Evolutionary conservation across 2,888 invertebrate genomes (phyloP).

Genomic region (Diaperis boleti): DNA sequence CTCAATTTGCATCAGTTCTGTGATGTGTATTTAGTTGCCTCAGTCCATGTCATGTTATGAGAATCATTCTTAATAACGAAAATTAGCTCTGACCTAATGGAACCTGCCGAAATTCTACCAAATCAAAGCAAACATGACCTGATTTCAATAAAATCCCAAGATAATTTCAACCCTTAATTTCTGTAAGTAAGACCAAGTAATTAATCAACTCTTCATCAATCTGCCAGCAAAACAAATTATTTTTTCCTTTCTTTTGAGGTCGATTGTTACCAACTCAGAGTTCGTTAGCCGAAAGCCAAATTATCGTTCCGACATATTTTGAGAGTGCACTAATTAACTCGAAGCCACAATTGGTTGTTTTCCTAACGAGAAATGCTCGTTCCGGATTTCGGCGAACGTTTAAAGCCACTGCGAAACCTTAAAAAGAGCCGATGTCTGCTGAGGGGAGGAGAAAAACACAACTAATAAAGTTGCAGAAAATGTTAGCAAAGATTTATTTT

Average conservation of each 20-base stretch:
- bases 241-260: slow-evolving; percentile 1
- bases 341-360: slow-evolving; percentile 24
- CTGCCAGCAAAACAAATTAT: no score
- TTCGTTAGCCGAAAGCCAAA: slow-evolving; percentile 6
- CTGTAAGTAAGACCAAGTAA: no score
- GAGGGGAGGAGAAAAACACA: slow-evolving; percentile 14
- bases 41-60: no score
- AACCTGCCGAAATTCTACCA: no score
- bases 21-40: no score
- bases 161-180: no score
- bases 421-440: slow-evolving; percentile 7
- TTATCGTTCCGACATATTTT: slow-evolving; percentile 23
- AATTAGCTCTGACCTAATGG: no score
- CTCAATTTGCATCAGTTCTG: no score
- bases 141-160: no score
- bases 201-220: no score
- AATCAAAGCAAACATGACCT: no score
- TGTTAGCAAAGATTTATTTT: slow-evolving; percentile 11
- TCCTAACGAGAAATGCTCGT: slow-evolving; percentile 14
- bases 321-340: slow-evolving; percentile 22
- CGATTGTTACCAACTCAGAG: neutral
- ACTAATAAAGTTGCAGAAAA: slow-evolving; percentile 16
- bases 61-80: no score
- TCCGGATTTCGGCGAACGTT: slow-evolving; percentile 21
- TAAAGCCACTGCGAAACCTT: slow-evolving; percentile 11